Evolutionary conservation across 2,113 vertebrate species (phyloP), one percentile per base, ranked within the genome.

Genomic region (Platycercus adscitus): DNA sequence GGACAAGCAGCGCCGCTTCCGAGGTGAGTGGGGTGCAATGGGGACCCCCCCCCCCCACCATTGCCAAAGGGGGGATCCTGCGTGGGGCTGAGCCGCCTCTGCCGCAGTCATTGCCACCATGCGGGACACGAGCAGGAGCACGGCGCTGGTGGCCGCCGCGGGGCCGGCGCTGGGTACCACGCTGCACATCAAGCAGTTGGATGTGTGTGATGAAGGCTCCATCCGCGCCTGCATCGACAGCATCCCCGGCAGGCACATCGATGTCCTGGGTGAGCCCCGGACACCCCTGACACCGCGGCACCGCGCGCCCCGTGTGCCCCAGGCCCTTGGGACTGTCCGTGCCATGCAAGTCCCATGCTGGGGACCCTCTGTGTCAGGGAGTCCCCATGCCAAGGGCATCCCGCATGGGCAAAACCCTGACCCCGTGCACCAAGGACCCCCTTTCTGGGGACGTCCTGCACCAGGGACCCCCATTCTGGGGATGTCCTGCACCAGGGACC

Each of bases 1-100:
- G 43, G 98, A 98, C 91, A 95, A 97, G 63, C 97, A 98, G 91
- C 96, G 96, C 68, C 98, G 98, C n/a, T 98, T 98, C 84, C 95
- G 98, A 83, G 98, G 98, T 99, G 93, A 96, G 94, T 6, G 14
- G 65, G 79, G 68, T 1, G 23, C 55, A 14, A n/a, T 13, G 13
- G 4, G 58, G 55, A 37, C 43, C 43, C 39, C 39, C 39, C 39
- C 39, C 43, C 43, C 39, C 39, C 39, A 10, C 39, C 1, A 23
- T 2, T 14, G 13, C 19, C 9, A 14, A n/a, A 19, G 13, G 55
- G 18, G 33, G 31, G 20, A 56, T 56, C 31, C 31, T 21, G 13
- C 55, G 6, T 23, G 55, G 55, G 31, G 55, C 55, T 94, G 82
- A 92, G 76, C 86, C 17, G 0, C 71, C 76, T 46, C 23, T 71